Base-by-base conservation (phyloP, 2,113 vertebrate species). In the Neogale vison region DNA sequence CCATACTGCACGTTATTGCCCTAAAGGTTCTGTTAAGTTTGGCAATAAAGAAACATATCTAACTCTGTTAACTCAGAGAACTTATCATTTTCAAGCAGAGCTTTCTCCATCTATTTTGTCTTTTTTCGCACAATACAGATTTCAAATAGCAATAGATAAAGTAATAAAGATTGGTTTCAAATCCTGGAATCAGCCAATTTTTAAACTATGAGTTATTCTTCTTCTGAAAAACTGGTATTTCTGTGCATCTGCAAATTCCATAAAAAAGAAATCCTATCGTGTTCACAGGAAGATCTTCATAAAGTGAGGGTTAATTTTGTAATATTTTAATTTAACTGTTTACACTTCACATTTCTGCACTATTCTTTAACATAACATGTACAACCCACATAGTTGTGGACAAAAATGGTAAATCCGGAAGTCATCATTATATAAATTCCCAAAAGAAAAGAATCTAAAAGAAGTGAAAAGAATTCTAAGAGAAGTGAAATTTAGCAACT, bases 361-460 rank as follows among this genome's bases (percentile, higher is more conserved):
- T 83, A 7, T 47, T 95, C 52, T 71, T 93, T 81, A 81, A 92
- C 2, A 95, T 50, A 36, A 89, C 2, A 96, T 59, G 34, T 57
- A 65, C 15, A 88, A 90, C 36, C 96, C 3, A 90, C 71, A 61
- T 26, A 77, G 17, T 18, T 94, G 21, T 50, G 34, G 59, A 81
- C 65, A 63, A 93, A 94, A 89, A 71, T 55, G 42, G 42, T 59
- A 96, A 82, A 89, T 88, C 59, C 36, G 65, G 61, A 94, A 85
- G 42, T 92, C 15, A 90, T n/a, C 47, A 61, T 71, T 55, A 69
- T 45, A 93, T 36, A 89, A 85, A 87, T 74, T n/a, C n/a, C 24
- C 50, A 89, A 76, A 97, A 89, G 74, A 92, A 69, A 97, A 89
- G 26, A 63, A 82, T 85, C 42, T 93, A 95, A 17, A 95, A 88